These are phyloP conservation scores for Plecotus auritus DNA, from an alignment of 2,113 vertebrate genomes.

Conservation along the genomic window DNA sequence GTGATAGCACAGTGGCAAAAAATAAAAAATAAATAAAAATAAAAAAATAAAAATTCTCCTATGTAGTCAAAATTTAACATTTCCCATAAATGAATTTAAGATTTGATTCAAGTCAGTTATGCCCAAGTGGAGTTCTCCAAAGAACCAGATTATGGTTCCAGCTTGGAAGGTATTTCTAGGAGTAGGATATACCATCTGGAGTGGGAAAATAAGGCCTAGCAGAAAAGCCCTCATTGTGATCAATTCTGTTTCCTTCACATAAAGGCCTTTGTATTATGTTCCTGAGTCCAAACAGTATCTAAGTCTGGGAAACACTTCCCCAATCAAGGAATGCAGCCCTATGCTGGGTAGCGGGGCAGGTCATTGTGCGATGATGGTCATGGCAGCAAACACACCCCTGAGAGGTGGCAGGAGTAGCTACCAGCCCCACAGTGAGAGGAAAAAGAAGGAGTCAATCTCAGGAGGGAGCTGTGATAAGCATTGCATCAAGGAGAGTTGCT, in stretches of 20 bases:
- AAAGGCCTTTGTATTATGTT: background rate
- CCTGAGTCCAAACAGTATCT: background rate
- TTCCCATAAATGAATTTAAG: background rate
- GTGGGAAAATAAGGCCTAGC: fast-evolving
- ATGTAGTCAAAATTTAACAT: background rate
- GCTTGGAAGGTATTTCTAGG: background rate
- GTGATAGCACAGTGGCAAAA: background rate
- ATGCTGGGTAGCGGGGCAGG: too few species aligned
- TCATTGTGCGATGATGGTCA: background rate
- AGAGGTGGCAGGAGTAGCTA: too few species aligned
- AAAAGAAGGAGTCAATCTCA: background rate
- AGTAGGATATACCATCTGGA: background rate
- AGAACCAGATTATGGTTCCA: background rate
- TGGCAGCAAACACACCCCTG: background rate
- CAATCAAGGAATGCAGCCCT: background rate
- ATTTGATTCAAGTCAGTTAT: background rate
- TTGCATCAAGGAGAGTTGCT: background rate
- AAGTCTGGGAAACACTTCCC: too few species aligned
- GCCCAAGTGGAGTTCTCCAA: background rate
- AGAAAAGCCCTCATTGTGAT: background rate
- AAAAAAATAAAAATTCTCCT: too few species aligned
- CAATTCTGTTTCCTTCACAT: background rate
- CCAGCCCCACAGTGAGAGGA: background rate
- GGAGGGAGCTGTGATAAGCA: background rate
- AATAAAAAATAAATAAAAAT: too few species aligned